A percentile compares a stretch with the other conserved stretches of the same genome.
phyloP scores from a whole-genome alignment of 1,140 invertebrate species.

The Carcinoscorpius rotundicauda region DNA sequence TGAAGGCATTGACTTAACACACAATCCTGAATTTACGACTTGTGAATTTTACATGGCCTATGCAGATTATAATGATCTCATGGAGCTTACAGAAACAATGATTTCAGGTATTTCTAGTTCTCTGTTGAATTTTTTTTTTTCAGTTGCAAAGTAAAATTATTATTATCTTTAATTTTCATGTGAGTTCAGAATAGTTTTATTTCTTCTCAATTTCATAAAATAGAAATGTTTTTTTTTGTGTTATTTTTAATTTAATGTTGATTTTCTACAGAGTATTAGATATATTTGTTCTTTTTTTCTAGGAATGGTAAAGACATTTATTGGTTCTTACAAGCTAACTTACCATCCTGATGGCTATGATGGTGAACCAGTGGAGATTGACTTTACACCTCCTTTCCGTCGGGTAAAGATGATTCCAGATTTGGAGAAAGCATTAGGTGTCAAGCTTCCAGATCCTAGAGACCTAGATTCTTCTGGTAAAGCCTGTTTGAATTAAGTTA shows the following conservation, averaged over 20 bases:
- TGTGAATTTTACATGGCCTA: conserved; percentile 99
- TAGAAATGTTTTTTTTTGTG: too few relatives aligned
- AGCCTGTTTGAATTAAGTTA: too few relatives aligned
- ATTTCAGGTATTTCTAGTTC: conserved; percentile 49
- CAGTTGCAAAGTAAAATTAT: too few relatives aligned
- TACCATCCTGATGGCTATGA: conserved; percentile 87
- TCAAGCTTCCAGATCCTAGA: conserved; percentile 62
- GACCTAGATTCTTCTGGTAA: conserved; percentile 32
- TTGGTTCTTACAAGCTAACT: conserved; percentile 56
- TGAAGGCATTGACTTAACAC: conserved; percentile 96
- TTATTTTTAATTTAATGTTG: too few relatives aligned
- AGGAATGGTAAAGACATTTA: conserved; percentile 56
- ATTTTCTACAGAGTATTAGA: too few relatives aligned
- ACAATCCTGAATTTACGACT: conserved; percentile 98
- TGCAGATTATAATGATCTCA: conserved; percentile 95
- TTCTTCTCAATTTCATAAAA: too few relatives aligned
- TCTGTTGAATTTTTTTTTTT: too few relatives aligned
- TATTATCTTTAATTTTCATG: too few relatives aligned
- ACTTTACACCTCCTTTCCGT: conserved; percentile 96
- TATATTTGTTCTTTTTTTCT: conserved; percentile 15
- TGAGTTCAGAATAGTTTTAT: too few relatives aligned
- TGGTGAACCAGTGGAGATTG: conserved; percentile 64
- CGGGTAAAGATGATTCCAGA: conserved; percentile 81
- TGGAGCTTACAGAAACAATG: conserved; percentile 81
- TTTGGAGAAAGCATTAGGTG: conserved; percentile 66